A percentile compares a stretch with the other conserved stretches of the same genome.
Conservation (phyloP, 2,888 invertebrate species). For the Liposcelis brunnea region DNA sequence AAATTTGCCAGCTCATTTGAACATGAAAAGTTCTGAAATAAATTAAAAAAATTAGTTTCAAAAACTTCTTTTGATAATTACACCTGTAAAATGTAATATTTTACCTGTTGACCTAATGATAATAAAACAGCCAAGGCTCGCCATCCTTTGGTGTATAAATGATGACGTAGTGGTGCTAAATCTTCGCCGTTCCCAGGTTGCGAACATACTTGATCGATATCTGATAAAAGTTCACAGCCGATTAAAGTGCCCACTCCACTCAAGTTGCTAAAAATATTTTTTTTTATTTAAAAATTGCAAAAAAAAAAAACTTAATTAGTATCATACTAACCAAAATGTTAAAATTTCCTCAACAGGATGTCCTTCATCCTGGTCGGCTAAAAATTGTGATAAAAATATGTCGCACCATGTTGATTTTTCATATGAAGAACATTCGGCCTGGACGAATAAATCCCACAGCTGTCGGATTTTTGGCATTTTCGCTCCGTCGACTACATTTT, state of each 20-base stretch:
- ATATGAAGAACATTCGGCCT: slow-evolving; percentile 40
- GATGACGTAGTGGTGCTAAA: slow-evolving; percentile 31
- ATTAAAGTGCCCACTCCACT: slow-evolving; percentile 42
- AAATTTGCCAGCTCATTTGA: slow-evolving; percentile 41
- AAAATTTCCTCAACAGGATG: slow-evolving; percentile 37
- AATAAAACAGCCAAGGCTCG: slow-evolving; percentile 38
- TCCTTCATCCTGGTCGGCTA: slow-evolving; percentile 38
- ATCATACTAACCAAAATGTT: slow-evolving; percentile 42
- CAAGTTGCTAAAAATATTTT: slow-evolving; percentile 27
- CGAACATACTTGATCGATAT: slow-evolving; percentile 35
- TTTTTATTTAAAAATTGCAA: slow-evolving; percentile 7
- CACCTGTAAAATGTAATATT: neutral
- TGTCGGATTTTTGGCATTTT: slow-evolving; percentile 9
- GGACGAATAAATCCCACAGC: slow-evolving; percentile 43
- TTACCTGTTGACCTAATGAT: slow-evolving; percentile 37
- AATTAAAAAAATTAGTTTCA: slow-evolving; percentile 9
- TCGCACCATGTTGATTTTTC: slow-evolving; percentile 51
- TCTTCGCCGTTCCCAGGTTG: slow-evolving; percentile 23
- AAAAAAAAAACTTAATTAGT: slow-evolving; percentile 8
- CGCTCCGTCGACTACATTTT: no score
- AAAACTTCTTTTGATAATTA: neutral
- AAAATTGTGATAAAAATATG: slow-evolving; percentile 42
- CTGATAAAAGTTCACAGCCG: slow-evolving; percentile 43
- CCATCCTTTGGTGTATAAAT: slow-evolving; percentile 43
- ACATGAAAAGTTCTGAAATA: slow-evolving; percentile 36